These are phyloP conservation scores for Melikaiella ostensackeni DNA, from an alignment of 2,888 invertebrate genomes.

Conservation along the genomic window DNA sequence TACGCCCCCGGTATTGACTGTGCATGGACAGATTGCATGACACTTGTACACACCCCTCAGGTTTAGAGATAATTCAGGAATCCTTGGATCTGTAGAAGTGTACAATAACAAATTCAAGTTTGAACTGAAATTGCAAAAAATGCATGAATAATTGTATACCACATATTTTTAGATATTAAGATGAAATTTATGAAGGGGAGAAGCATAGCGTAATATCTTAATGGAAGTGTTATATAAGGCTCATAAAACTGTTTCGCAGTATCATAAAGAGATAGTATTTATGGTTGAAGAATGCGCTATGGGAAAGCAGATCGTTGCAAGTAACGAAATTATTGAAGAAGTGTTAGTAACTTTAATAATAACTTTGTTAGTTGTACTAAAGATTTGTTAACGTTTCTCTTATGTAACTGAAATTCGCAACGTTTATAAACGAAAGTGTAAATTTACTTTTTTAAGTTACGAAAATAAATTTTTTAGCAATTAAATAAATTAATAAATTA, in stretches of 20 bases:
- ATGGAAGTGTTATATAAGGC: not conserved
- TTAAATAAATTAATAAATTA: too few relatives aligned
- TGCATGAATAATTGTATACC: not conserved
- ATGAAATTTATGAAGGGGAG: not conserved
- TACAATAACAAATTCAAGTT: not conserved
- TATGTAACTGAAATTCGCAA: too few relatives aligned
- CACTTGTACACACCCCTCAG: conserved; percentile 16
- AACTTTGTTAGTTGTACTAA: too few relatives aligned
- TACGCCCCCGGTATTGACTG: conserved; percentile 17
- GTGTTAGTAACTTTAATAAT: not conserved
- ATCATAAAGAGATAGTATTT: not conserved
- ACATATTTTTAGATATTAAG: not conserved
- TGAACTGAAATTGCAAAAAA: not conserved
- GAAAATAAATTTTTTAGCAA: too few relatives aligned
- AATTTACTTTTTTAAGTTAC: too few relatives aligned
- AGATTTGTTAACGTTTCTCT: too few relatives aligned
- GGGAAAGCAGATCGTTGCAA: too few relatives aligned
- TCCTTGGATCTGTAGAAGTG: not conserved
- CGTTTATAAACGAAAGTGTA: too few relatives aligned
- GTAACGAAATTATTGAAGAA: too few relatives aligned
- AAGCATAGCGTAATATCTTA: not conserved
- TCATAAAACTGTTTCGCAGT: not conserved
- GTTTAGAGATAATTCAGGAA: not conserved
- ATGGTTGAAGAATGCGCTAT: not conserved
- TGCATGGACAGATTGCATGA: conserved; percentile 8